Conservation (phyloP, 30 jellyfish, hydroid and myxozoan genomes). For the Clytia hemisphaerica region DNA sequence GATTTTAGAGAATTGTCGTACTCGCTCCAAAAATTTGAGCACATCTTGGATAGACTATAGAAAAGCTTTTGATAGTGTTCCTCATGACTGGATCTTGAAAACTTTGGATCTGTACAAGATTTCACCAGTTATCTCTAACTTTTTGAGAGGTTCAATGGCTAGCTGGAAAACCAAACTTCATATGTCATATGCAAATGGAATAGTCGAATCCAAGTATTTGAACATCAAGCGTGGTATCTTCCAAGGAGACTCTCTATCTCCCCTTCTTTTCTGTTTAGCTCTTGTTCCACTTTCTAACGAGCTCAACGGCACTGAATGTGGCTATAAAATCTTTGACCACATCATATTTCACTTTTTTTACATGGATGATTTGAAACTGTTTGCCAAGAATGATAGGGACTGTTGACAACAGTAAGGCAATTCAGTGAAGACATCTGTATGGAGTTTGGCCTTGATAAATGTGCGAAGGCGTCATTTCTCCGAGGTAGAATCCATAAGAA, state of each 20-base stretch:
- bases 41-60: slow-evolving; percentile 38
- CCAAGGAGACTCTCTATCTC: too few species aligned
- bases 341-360: slow-evolving; percentile 17
- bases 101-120: too few species aligned
- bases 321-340: background rate
- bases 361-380: too few species aligned
- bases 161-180: slow-evolving; percentile 23
- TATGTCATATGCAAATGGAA: slow-evolving; percentile 7
- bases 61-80: too few species aligned
- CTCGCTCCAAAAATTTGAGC: background rate
- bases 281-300: too few species aligned
- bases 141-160: too few species aligned
- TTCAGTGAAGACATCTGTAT: slow-evolving; percentile 36
- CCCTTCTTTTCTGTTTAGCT: slow-evolving; percentile 21
- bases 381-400: slow-evolving; percentile 8
- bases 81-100: too few species aligned
- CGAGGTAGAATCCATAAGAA: background rate
- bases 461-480: slow-evolving; percentile 23
- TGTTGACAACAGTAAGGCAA: slow-evolving; percentile 14
- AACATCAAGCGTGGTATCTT: slow-evolving; percentile 19
- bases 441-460: slow-evolving; percentile 32
- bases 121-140: too few species aligned
- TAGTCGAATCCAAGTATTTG: background rate
- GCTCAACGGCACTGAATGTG: slow-evolving; percentile 20
- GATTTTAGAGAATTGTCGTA: slow-evolving; percentile 14